Evolutionary conservation across 2,797 vertebrate genomes (phyloP).

Genomic region (Halcyon leucocephala): DNA sequence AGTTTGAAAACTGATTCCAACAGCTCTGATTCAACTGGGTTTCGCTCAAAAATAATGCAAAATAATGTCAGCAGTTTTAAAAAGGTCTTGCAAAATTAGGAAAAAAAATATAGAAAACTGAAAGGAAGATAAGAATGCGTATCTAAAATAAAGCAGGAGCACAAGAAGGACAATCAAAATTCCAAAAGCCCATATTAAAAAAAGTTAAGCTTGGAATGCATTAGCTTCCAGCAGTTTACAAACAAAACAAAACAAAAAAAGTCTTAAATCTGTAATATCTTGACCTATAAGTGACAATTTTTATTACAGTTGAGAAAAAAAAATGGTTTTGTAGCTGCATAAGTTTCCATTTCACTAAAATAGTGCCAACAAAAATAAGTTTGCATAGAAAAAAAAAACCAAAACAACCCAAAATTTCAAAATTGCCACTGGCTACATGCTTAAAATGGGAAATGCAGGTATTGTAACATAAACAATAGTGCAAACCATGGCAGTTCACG

Average conservation of each 20-base stretch:
- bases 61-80: conserved; percentile 73
- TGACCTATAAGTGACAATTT: conserved; percentile 78
- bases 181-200: conserved; percentile 75
- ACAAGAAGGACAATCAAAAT: conserved; percentile 64
- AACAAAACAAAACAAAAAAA: background rate
- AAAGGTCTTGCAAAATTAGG: conserved; percentile 60
- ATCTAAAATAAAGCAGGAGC: conserved; percentile 74
- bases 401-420: conserved; percentile 58
- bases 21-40: conserved; percentile 75
- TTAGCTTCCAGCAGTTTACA: conserved; percentile 65
- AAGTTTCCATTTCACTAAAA: conserved; percentile 84
- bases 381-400: conserved; percentile 80
- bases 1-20: conserved; percentile 70
- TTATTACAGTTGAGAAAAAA: conserved; percentile 74
- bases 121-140: conserved; percentile 49
- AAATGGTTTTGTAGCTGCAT: conserved; percentile 71
- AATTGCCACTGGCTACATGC: conserved; percentile 86
- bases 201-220: conserved; percentile 68
- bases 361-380: conserved; percentile 87
- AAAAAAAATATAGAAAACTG: background rate
- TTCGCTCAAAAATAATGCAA: conserved; percentile 73
- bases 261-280: conserved; percentile 69
- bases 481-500: conserved; percentile 88
- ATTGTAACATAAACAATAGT: conserved; percentile 89
- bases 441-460: conserved; percentile 83